Conservation (phyloP, 1,140 invertebrate genomes). For the Sycophaga agraensis region DNA sequence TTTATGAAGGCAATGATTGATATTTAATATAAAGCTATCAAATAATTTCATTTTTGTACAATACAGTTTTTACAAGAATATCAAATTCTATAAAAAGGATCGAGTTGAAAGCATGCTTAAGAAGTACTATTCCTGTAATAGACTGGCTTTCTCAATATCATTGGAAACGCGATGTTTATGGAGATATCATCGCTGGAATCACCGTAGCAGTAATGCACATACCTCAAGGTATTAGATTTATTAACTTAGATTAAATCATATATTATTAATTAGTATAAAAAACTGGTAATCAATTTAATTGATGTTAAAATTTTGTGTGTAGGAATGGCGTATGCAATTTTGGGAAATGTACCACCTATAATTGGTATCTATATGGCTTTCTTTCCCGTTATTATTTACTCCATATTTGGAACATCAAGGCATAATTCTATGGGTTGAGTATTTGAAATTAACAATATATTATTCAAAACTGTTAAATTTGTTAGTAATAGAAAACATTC, state of each 20-base stretch:
- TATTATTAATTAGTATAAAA: neutral
- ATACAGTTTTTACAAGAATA: constrained; percentile 30
- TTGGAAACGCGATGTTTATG: constrained; percentile 57
- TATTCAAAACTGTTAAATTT: too few relatives aligned
- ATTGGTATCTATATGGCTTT: constrained; percentile 94
- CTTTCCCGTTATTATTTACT: constrained; percentile 88
- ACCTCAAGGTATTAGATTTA: constrained; percentile 66
- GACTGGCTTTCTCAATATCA: constrained; percentile 61
- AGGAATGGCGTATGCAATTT: constrained; percentile 91
- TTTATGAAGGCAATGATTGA: too few relatives aligned
- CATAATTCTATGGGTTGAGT: constrained; percentile 86
- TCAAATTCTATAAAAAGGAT: constrained; percentile 37
- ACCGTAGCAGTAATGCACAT: constrained; percentile 80
- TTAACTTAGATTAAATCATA: neutral
- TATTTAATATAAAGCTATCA: too few relatives aligned
- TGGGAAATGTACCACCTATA: constrained; percentile 84
- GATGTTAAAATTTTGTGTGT: constrained; percentile 34
- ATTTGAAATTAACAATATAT: neutral
- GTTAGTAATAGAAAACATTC: too few relatives aligned
- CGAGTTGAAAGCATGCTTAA: constrained; percentile 37
- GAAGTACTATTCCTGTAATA: constrained; percentile 56
- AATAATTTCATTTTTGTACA: neutral
- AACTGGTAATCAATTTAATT: neutral
- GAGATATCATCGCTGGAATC: constrained; percentile 64
- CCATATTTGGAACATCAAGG: constrained; percentile 86